Conservation (phyloP, 1,140 invertebrate species). For the Holcopasites calliopsidis region DNA sequence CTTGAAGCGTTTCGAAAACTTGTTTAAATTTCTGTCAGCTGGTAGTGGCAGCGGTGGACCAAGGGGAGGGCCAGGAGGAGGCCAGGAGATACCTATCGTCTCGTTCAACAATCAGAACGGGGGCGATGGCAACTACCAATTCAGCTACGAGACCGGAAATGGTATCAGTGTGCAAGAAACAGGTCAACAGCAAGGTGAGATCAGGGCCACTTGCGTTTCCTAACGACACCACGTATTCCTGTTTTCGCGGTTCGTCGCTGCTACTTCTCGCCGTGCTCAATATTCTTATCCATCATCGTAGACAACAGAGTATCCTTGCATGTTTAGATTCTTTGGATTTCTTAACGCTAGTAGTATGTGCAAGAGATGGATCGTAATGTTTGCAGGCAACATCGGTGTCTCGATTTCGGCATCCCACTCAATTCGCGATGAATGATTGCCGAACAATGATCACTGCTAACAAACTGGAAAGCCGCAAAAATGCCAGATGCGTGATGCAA, state of each 20-base stretch:
- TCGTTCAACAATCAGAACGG: conserved; percentile 80
- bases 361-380: not conserved
- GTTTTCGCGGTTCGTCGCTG: conserved; percentile 35
- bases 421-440: conserved; percentile 27
- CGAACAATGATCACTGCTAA: conserved; percentile 36
- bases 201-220: conserved; percentile 30
- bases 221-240: conserved; percentile 15
- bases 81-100: conserved; percentile 77
- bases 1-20: not conserved
- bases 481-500: conserved; percentile 23
- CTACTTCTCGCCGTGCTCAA: conserved; percentile 40
- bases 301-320: not conserved
- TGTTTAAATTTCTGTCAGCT: conserved; percentile 37
- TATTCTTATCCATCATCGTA: conserved; percentile 36
- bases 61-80: conserved; percentile 66
- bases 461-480: conserved; percentile 33
- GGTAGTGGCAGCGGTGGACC: conserved; percentile 64
- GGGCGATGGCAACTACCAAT: conserved; percentile 77
- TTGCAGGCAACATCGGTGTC: not conserved
- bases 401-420: not conserved
- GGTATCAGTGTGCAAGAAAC: conserved; percentile 83
- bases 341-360: not conserved
- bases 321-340: not conserved
- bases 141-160: conserved; percentile 83
- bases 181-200: conserved; percentile 74